A percentile compares a stretch with the other conserved stretches of the same genome.
phyloP scores from a whole-genome alignment of 2,888 invertebrate genomes.

The Blomia tropicalis region DNA sequence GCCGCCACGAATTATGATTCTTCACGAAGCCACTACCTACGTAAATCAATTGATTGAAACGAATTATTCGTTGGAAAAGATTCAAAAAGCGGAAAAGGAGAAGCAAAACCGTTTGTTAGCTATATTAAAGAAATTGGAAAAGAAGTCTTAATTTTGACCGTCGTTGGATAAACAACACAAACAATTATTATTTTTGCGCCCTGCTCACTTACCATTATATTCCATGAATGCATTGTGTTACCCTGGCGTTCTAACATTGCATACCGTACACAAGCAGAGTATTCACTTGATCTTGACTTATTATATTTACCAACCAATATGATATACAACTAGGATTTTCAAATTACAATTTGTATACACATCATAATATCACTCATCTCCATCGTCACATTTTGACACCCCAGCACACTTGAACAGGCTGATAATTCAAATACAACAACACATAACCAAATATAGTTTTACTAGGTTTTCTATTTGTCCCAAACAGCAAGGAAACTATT shows the following conservation, averaged over 20 bases:
- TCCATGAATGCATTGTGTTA: constrained; percentile 6
- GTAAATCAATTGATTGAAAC: constrained; percentile 23
- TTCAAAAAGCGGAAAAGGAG: constrained; percentile 17
- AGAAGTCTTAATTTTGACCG: not conserved
- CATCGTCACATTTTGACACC: no score
- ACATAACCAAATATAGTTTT: not conserved
- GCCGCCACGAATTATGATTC: constrained; percentile 25
- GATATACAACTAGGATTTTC: constrained; percentile 7
- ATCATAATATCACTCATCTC: not conserved
- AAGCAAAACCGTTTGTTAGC: constrained; percentile 22
- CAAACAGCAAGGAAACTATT: not conserved
- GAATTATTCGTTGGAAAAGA: constrained; percentile 21
- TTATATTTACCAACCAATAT: not conserved
- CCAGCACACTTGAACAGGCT: no score
- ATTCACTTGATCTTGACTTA: constrained; percentile 8
- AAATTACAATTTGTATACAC: not conserved
- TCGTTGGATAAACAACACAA: not conserved
- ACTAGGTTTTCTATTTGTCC: not conserved
- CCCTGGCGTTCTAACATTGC: not conserved
- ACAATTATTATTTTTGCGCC: not conserved
- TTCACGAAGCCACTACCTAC: constrained; percentile 24
- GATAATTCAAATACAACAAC: not conserved
- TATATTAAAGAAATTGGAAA: constrained; percentile 4
- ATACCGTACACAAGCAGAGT: constrained; percentile 4
- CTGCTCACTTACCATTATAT: constrained; percentile 8